Evolutionary conservation across 2,888 invertebrate species (phyloP).

Genomic region (Dasypogon diadema): DNA sequence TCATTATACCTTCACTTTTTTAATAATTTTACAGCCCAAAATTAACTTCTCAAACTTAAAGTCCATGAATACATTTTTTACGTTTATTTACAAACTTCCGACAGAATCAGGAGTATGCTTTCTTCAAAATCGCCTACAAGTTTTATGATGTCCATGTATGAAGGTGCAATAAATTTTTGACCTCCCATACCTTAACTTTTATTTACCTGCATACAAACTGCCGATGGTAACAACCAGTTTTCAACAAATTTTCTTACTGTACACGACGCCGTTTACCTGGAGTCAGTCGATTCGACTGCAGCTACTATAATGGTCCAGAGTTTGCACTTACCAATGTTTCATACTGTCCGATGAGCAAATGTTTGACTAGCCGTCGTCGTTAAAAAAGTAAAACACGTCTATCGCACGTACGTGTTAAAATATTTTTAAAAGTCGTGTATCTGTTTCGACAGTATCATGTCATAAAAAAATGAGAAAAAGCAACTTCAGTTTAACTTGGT

Average conservation of each 20-base stretch:
- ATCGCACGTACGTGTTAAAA: slow-evolving; percentile 69
- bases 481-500: not conserved
- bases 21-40: slow-evolving; percentile 10
- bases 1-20: too few species aligned
- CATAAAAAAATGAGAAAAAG: slow-evolving; percentile 46
- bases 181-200: slow-evolving; percentile 52
- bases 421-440: slow-evolving; percentile 59
- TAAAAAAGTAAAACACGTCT: slow-evolving; percentile 57
- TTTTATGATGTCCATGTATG: slow-evolving; percentile 19
- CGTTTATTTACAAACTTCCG: slow-evolving; percentile 44
- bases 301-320: slow-evolving; percentile 23
- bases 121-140: not conserved
- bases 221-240: slow-evolving; percentile 16
- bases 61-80: slow-evolving; percentile 14
- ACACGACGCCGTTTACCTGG: slow-evolving; percentile 29
- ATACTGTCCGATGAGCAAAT: slow-evolving; percentile 50
- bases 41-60: slow-evolving; percentile 33
- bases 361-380: slow-evolving; percentile 52
- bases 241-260: slow-evolving; percentile 31
- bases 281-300: slow-evolving; percentile 4
- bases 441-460: slow-evolving; percentile 55
- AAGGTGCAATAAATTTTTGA: slow-evolving; percentile 51
- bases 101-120: slow-evolving; percentile 15
- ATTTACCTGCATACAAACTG: slow-evolving; percentile 31
- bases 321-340: slow-evolving; percentile 52